Evolutionary conservation across 1,140 invertebrate genomes (phyloP), one percentile per base, ranked within the genome.

Genomic region (Hypsibius dujardini): DNA sequence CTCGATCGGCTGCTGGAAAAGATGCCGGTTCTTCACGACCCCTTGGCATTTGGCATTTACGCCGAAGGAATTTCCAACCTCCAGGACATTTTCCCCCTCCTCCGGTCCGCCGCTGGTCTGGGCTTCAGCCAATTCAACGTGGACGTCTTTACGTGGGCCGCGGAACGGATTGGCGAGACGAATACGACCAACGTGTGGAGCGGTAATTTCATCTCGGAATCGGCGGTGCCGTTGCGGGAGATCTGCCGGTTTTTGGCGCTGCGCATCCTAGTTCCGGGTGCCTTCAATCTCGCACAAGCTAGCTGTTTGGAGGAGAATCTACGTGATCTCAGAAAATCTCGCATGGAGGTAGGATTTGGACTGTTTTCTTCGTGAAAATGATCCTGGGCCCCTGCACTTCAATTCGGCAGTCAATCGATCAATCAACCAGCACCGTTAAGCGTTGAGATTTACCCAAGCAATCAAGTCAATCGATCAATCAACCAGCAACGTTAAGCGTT

Each of bases 61-160:
- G 50, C n/a, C n/a, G 50, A 56, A n/a, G 28, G 50, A n/a, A 12
- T 56, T 56, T 56, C 50, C 7, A 56, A 7, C 50, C 7, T n/a
- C n/a, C 7, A 56, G n/a, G 7, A 56, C 7, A 67, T 45, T 67
- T 12, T 42, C 42, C 3, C 42, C 62, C 3, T 45, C 42, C 3
- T 67, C 12, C 12, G 0, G 42, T 12, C 12, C 45, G 62, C 62
- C 7, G 12, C 62, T 7, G 42, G 45, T 15, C 7, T 42, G 3
- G 42, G 42, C 12, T 67, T 12, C 62, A 7, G 3, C 62, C 42
- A 15, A 7, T 15, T 67, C 62, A 67, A 42, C 42, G 62, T 42
- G 42, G 62, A 67, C 42, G 62, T 67, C 42, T 67, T 67, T 42
- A 45, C 62, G 45, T 67, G 62, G 62, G 62, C 62, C 7, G 62